Base-by-base conservation (phyloP, 2,797 vertebrate genomes). In the Passerculus sandwichensis region DNA sequence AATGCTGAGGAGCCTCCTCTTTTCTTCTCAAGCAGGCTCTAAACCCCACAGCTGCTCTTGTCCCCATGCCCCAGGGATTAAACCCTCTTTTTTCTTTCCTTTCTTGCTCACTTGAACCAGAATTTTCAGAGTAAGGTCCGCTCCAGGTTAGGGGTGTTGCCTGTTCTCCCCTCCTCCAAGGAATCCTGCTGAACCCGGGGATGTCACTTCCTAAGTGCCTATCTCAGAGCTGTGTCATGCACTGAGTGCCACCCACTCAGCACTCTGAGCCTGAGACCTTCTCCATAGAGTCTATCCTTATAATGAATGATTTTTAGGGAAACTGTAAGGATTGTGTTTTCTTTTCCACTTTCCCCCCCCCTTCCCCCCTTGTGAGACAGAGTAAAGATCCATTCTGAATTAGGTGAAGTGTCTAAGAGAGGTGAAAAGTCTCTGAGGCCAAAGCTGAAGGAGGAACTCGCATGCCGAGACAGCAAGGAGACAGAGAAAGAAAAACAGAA, bases 321-420 rank as follows among this genome's bases (percentile, higher is more conserved):
- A 87, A 71, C 15, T 0, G 0, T 65, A 64, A 71, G 9, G 13
- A 56, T 19, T 78, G 11, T 0, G 0, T 50, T 36, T 67, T 44
- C 14, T 22, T 20, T 13, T 13, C 2, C 5, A 20, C 30, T 38
- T 20, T 36, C 6, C 18, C 18, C 5, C 14, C n/a, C 4, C 56
- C 7, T 15, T 14, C 34, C 23, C n/a, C 23, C 15, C n/a, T n/a
- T n/a, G n/a, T n/a, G n/a, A n/a, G n/a, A n/a, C n/a, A n/a, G n/a
- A n/a, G n/a, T n/a, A n/a, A n/a, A n/a, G n/a, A n/a, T n/a, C n/a
- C n/a, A n/a, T n/a, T n/a, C n/a, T n/a, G n/a, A n/a, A n/a, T n/a
- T n/a, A n/a, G n/a, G n/a, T n/a, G n/a, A n/a, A n/a, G n/a, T n/a
- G n/a, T n/a, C n/a, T n/a, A n/a, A n/a, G n/a, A n/a, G n/a, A n/a